A percentile compares a stretch with the other conserved stretches of the same genome.
phyloP scores from a whole-genome alignment of 2,797 vertebrate species.

The Silurus lanzhouensis region DNA sequence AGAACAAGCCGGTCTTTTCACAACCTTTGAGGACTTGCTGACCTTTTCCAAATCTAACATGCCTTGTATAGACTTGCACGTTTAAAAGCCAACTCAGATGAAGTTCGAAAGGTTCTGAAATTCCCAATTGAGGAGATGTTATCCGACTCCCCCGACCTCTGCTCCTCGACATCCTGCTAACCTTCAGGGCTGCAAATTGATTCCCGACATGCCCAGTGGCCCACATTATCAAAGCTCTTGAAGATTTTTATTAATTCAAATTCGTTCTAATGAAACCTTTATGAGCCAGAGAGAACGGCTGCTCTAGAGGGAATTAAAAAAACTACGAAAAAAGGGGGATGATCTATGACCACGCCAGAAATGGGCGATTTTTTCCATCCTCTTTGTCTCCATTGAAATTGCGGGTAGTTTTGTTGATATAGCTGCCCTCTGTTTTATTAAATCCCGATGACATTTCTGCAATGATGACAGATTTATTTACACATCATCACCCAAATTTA shows the following conservation, averaged over 20 bases:
- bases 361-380: not conserved
- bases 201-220: not conserved
- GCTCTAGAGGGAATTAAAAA: not conserved
- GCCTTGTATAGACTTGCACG: not conserved
- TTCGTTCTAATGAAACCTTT: conserved; percentile 1
- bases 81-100: not conserved
- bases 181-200: not conserved
- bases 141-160: not conserved
- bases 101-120: not conserved
- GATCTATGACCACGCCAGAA: not conserved
- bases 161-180: not conserved
- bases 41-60: conserved; percentile 7
- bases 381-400: conserved; percentile 6
- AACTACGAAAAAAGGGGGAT: too few species aligned
- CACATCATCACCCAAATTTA: not conserved
- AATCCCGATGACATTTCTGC: conserved; percentile 38
- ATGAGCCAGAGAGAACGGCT: not conserved
- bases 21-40: not conserved
- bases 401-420: not conserved
- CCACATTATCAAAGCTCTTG: not conserved
- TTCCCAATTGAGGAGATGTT: not conserved
- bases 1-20: conserved; percentile 2
- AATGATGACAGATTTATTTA: not conserved
- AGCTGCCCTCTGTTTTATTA: conserved; percentile 27
- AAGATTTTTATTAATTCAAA: not conserved